Evolutionary conservation across 2,113 vertebrate genomes (phyloP), one percentile per base, ranked within the genome.

Genomic region (Prochilodus magdalenae): DNA sequence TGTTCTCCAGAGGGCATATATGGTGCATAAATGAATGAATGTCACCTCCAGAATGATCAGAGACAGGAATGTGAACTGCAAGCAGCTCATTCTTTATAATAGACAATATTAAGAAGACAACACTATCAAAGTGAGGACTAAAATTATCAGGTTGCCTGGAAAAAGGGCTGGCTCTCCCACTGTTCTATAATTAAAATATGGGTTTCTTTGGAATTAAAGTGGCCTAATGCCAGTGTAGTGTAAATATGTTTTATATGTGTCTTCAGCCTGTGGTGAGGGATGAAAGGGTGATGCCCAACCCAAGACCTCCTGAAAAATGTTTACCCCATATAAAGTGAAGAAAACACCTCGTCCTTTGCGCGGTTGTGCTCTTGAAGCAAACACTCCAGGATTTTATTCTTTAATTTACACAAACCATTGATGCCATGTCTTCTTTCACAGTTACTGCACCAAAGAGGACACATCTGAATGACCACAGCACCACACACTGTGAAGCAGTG

Each of bases 171-270:
- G 92, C 90, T 91, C 86, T 86, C 87, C 88, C 90, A 69, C 90
- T 86, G 27, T 93, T 93, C 91, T 92, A 89, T 94, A 93, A 93
- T 94, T 94, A 94, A 92, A 84, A 87, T 85, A n/a, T 87, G 88
- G 90, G 90, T 91, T 90, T 89, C 87, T 92, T 87, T 90, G 90
- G 91, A 92, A 90, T 92, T 91, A 90, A 92, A 91, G 91, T 92
- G 88, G 87, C 86, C 89, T 86, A 90, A 91, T 91, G 87, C 88
- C 88, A 89, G 90, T 92, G 83, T 91, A 90, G 88, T 89, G 84
- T 88, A 87, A 86, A 87, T 88, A 91, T 89, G 90, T 93, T 55
- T 55, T 20, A 2, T 55, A 55, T 93, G 92, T 92, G 89, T 93
- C 85, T 91, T 91, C 93, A 92, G 88, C 89, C 90, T 93, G 93